Base-by-base conservation (phyloP, 2,113 vertebrate species). In the Protomyctophum bolini region DNA sequence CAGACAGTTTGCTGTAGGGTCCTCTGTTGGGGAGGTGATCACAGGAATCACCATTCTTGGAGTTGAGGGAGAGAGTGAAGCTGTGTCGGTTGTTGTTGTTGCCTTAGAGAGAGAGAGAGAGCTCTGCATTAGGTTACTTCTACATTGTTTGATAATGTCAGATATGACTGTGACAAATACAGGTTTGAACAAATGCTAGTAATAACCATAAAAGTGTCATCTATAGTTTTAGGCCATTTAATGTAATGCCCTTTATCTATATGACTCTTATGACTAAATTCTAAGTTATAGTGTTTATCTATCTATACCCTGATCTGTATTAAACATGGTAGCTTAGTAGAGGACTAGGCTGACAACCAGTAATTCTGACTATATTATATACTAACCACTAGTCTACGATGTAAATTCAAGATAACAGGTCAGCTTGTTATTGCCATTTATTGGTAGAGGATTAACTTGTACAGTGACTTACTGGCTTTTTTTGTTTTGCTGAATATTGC, bases 1-100 rank as follows among this genome's bases (percentile, higher is more conserved):
- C 94, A 0, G 96, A 97, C 62, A 93, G 94, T 86, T 93, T 96
- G 83, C 92, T 94, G 92, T 95, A 93, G 69, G 95, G 92, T 75
- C 92, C 93, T 12, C 93, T 91, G 9, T 92, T 93, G 55, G 91
- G 84, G 63, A 91, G 88, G 78, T 92, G 76, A 49, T 81, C 91
- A 61, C 88, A 93, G 10, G 91, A 88, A 80, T 88, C 92, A 78
- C 91, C 90, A 57, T 92, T 94, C 87, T 94, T 95, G 51, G 94
- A 95, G 84, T 92, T 94, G 79, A 97, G 89, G 62, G 95, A 96
- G 69, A 96, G 84, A 1, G 93, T 95, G 82, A 96, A 91, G 80
- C 96, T 96, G 68, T 95, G 94, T 51, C 92, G 90, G 71, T 93
- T 94, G 66, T 93, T 94, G 83, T 93, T 94, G 83, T 93, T 94